Base-by-base conservation (phyloP, 2,113 vertebrate genomes). In the Coptodon rendalli region DNA sequence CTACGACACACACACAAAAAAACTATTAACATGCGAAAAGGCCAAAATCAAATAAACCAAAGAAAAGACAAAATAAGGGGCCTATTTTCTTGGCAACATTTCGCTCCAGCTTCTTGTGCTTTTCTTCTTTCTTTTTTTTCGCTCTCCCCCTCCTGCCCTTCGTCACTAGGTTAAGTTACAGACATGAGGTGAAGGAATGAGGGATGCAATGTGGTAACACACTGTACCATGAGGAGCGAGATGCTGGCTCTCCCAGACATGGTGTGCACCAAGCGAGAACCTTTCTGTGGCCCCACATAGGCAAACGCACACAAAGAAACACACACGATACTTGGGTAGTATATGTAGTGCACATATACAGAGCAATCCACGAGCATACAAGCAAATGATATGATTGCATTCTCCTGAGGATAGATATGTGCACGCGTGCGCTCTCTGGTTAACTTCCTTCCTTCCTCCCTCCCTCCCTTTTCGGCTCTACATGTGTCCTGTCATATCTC, bases 151-250 rank as follows among this genome's bases (percentile, higher is more conserved):
- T 91, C 85, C 86, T 90, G 57, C 81, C 81, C 92, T 91, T 91
- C 86, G 19, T 90, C 91, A 91, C 88, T 94, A 94, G 94, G 94
- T 95, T 96, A 86, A 92, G 94, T 95, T 94, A 93, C 96, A 94
- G 90, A 86, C 91, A 86, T 78, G 86, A 91, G 90, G 87, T 81
- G 93, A 96, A 97, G 96, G 97, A 98, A 98, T 98, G 98, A 98
- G 97, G 98, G 98, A 99, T 98, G 97, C 96, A 91, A 92, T 97
- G 95, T 94, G 96, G 98, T 99, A 99, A 98, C 98, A 98, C 95
- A 97, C 97, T 95, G 98, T 99, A 98, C 98, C 98, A 99, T 97
- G 97, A 98, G 97, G 97, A 93, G 95, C 84, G 43, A 92, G 93
- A 94, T 88, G 80, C 92, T 93, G 94, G 97, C 96, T 96, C 97